Evolutionary conservation across 2,797 vertebrate genomes (phyloP), one percentile per base, ranked within the genome.

Genomic region (Siniperca scherzeri): DNA sequence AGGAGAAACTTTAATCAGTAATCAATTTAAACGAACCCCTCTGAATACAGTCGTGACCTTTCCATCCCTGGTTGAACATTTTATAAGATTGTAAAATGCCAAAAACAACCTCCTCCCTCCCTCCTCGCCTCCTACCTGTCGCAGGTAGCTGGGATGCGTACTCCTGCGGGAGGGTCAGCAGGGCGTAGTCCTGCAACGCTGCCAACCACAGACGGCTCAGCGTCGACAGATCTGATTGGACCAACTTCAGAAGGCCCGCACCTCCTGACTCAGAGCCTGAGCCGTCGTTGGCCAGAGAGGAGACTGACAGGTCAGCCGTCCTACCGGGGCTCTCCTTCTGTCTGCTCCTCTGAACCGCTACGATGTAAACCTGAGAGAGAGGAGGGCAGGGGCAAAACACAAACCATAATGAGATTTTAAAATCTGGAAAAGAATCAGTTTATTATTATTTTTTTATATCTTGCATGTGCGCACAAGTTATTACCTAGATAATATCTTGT

Each of bases 121-220:
- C 48, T 52, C 19, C 66, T 16, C 7, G 6, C 27, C 61, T 13
- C 14, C 61, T 44, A 99, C 98, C 98, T 94, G 97, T 90, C 59
- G 89, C 78, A 22, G 97, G 97, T 11, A 98, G 95, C 53, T 96
- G 97, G 2, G 89, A 89, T 6, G 93, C 83, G 81, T 96, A 96
- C 64, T 98, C 97, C 74, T 93, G 90, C 46, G 97, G 96, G 55
- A 98, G 95, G 67, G 94, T 97, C 90, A 99, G 94, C 70, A 97
- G 90, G 67, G 97, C 96, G 87, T 97, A 95, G 93, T 99, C 98
- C 82, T 98, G 97, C 90, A 99, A 96, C 0, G 94, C 97, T 74
- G 97, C 95, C 84, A 98, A 90, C 98, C 98, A 99, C 78, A 99
- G 96, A n/a, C 92, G 96, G 86, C 97, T 99, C 33, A 99, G 89